Evolutionary conservation across 2,113 vertebrate species (phyloP), one percentile per base, ranked within the genome.

Genomic region (Electrona antarctica): DNA sequence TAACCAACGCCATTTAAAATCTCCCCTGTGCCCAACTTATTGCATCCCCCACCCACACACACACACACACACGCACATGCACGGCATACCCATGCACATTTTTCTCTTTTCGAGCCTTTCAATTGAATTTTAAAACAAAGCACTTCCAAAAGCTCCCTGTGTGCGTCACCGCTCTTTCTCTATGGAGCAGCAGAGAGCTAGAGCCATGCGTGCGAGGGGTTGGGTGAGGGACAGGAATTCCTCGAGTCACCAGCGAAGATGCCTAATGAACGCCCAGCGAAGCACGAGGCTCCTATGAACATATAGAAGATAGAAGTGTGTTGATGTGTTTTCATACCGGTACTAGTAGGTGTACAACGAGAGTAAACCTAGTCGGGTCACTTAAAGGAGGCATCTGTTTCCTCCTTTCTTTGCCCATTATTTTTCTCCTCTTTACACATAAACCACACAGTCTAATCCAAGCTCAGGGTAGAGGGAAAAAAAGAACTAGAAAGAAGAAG

Each of bases 91-190:
- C 21, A 21, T 2, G 21, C 33, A 41, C 33, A 41, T 41, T 41
- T 71, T 63, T 67, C 28, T 55, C 58, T 47, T 70, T 55, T 56
- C 75, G 58, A 63, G 64, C 73, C 74, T 87, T 92, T 92, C 81
- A 90, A 78, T 63, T 71, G 73, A 83, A 81, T 85, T 87, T 92
- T 88, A 91, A 92, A 91, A 91, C 91, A 92, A 90, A 51, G 78
- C 73, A 79, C 67, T n/a, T 60, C 73, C 61, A 59, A 73, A 79
- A 64, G 72, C 68, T 79, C 62, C 71, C 71, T 67, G 67, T 74
- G 70, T 72, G 77, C 33, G 11, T 67, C 83, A 54, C 63, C 64
- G 58, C 59, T 68, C 71, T 75, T 69, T 74, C 59, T 11, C 13
- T 29, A 57, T 74, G 76, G 47, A 69, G 80, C 68, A 7, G 59